Base-by-base conservation (phyloP, 2,888 invertebrate genomes). In the Orchesella flavescens region DNA sequence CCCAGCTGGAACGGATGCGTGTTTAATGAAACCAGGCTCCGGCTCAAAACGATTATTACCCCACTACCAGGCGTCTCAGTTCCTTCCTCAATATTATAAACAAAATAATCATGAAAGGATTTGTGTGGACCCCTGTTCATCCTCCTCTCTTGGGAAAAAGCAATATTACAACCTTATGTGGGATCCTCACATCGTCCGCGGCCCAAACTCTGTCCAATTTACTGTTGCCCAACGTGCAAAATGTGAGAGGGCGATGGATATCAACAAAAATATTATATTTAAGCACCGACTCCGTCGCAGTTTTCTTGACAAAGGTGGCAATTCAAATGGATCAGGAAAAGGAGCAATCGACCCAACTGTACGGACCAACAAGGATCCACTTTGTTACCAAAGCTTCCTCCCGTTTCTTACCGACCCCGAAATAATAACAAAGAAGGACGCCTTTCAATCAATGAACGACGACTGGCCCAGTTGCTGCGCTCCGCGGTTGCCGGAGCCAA, bases 141-240 rank as follows among this genome's bases (percentile, higher is more conserved):
- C n/a, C 17, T 10, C 10, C 15, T 12, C 19, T 21, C 13, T 21
- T 7, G 34, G 24, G 15, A 74, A 24, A 71, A 71, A 74, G 49
- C 34, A 46, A 21, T 75, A 68, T 21, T 75, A 53, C 55, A 81
- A 81, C 43, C 21, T 75, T 13, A 81, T 75, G 81, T 81, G 81
- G 81, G 81, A 81, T 53, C 81, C 81, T 0, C 57, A 61, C 49
- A 46, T 81, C 10, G 53, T 21, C 43, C 68, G 68, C 9, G 81
- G 81, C 0, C 59, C 68, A n/a, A 68, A 74, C 9, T 15, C 68
- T 0, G 17, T 69, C 49, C 68, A 49, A 1, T 69, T 75, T 24
- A 15, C 66, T 15, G 53, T 57, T 21, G 17, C 17, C 44, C 71
- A 72, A 34, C 63, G 71, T 5, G 65, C 61, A 17, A 79, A 72